Evolutionary conservation across 2,797 vertebrate species (phyloP).

Genomic region (Malurus splendens): DNA sequence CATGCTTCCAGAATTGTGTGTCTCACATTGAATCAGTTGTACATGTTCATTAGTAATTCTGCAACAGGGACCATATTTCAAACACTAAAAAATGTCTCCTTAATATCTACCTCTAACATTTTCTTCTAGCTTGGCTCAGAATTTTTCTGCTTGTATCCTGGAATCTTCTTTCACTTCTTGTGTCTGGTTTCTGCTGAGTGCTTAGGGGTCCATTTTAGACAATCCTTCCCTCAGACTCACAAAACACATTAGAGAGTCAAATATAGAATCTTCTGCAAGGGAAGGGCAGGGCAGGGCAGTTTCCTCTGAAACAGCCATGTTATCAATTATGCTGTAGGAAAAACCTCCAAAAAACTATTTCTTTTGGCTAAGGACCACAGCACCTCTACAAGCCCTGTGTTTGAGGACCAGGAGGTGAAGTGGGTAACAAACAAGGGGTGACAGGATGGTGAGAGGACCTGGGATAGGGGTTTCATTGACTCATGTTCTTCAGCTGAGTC

Average conservation of each 20-base stretch:
- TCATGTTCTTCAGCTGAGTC: background rate
- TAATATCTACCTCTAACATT: background rate
- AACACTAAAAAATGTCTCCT: background rate
- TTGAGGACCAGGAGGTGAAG: background rate
- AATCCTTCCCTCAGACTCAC: background rate
- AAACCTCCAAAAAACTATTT: background rate
- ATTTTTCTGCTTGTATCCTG: background rate
- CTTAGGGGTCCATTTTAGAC: background rate
- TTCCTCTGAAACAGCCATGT: background rate
- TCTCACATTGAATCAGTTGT: background rate
- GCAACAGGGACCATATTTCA: background rate
- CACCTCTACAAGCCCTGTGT: background rate
- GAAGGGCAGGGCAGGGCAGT: no score
- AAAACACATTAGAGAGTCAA: background rate
- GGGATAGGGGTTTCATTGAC: background rate
- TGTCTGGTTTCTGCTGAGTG: background rate
- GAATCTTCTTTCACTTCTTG: background rate
- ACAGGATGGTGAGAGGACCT: background rate
- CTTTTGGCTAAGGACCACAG: background rate
- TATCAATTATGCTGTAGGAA: background rate
- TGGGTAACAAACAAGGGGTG: background rate
- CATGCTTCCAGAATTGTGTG: background rate
- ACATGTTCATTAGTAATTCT: background rate
- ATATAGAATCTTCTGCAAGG: background rate
- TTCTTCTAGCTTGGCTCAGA: background rate